Evolutionary conservation across 2,888 invertebrate species (phyloP).

Genomic region (Brachylomia viminalis): DNA sequence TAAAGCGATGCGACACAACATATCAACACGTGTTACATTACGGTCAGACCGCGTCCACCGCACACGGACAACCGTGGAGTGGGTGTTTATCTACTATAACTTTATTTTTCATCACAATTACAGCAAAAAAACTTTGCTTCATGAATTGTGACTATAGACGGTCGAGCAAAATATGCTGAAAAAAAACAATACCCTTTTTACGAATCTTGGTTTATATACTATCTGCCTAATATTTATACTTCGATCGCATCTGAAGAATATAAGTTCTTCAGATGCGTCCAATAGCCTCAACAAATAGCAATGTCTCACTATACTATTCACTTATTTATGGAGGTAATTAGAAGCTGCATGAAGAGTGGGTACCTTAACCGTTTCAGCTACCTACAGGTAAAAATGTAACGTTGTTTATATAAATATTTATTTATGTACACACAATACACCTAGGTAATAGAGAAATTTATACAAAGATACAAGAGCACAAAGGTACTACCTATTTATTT

Average conservation of each 20-base stretch:
- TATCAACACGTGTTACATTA: constrained; percentile 60
- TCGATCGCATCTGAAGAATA: too few species aligned
- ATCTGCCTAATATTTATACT: neutral
- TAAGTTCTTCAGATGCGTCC: neutral
- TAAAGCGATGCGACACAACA: constrained; percentile 44
- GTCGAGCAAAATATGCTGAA: neutral
- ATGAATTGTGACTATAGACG: too few species aligned
- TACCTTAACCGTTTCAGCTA: too few species aligned
- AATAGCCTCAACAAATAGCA: neutral
- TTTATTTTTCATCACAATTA: neutral
- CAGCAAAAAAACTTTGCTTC: neutral
- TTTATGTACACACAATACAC: neutral
- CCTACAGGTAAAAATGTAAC: too few species aligned
- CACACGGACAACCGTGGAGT: constrained; percentile 44
- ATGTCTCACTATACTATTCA: too few species aligned
- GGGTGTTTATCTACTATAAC: neutral
- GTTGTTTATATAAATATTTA: neutral
- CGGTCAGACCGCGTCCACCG: constrained; percentile 49
- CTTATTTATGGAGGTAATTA: too few species aligned
- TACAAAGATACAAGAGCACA: neutral
- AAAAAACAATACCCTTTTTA: neutral
- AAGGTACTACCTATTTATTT: neutral
- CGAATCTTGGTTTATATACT: neutral
- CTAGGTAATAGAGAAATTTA: neutral
- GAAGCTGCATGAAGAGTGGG: too few species aligned